Conservation (phyloP, 2,888 invertebrate species). For the Agapostemon virescens region DNA sequence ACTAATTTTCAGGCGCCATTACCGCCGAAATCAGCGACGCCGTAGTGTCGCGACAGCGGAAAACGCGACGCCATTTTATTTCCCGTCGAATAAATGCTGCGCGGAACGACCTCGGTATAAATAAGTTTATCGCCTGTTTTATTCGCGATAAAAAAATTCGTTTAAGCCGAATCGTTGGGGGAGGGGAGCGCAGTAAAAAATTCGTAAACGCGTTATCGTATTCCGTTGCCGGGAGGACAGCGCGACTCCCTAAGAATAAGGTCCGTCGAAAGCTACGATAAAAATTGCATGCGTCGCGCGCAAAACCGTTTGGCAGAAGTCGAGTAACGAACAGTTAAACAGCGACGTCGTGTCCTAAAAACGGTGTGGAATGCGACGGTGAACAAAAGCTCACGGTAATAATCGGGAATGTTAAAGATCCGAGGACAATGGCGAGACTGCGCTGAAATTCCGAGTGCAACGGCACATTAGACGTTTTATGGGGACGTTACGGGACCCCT, state of each 20-base stretch:
- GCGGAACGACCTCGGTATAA: background rate
- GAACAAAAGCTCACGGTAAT: constrained; percentile 5
- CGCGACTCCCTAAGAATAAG: background rate
- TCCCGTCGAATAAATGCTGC: background rate
- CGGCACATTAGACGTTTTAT: constrained; percentile 20
- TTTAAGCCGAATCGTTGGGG: background rate
- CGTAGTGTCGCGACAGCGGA: background rate
- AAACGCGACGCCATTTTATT: constrained; percentile 1
- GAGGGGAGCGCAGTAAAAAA: background rate
- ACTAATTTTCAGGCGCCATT: background rate
- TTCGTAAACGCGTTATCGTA: background rate
- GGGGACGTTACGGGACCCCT: constrained; percentile 10
- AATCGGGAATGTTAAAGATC: constrained; percentile 1
- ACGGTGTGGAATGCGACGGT: background rate
- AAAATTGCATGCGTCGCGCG: background rate
- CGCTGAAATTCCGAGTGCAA: background rate
- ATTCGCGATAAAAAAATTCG: constrained; percentile 20
- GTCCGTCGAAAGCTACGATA: background rate
- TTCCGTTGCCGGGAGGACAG: background rate
- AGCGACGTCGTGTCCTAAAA: background rate
- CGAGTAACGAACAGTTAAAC: background rate
- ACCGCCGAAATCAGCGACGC: background rate
- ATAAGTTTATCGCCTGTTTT: constrained; percentile 8
- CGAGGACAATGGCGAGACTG: background rate
- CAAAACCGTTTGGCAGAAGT: background rate